Conservation (phyloP, 2,888 invertebrate genomes). For the Neoascia interrupta region DNA sequence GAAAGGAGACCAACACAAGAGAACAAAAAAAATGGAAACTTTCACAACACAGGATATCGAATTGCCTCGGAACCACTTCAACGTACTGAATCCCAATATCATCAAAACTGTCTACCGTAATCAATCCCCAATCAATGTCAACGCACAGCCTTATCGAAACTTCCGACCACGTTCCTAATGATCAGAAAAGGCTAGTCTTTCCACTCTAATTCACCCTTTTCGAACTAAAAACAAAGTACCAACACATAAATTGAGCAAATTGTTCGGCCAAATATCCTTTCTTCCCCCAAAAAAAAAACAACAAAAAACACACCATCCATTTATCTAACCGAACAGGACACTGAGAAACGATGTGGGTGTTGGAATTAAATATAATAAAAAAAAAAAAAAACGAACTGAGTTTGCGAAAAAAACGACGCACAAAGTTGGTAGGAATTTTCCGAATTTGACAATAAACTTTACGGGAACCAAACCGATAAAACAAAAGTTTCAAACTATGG, state of each 20-base stretch:
- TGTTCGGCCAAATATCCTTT: slow-evolving; percentile 7
- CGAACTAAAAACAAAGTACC: neutral
- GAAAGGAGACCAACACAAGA: no score
- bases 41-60: neutral
- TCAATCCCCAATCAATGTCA: slow-evolving; percentile 49
- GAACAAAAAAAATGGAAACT: no score
- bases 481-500: slow-evolving; percentile 21
- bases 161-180: neutral
- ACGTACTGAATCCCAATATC: neutral
- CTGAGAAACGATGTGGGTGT: no score
- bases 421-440: slow-evolving; percentile 26
- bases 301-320: neutral
- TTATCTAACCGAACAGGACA: neutral
- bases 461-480: slow-evolving; percentile 40
- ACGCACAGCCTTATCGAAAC: neutral
- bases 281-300: neutral
- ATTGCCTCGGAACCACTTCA: neutral
- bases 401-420: no score
- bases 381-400: no score
- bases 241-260: slow-evolving; percentile 35
- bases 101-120: slow-evolving; percentile 10
- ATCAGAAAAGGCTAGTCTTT: neutral
- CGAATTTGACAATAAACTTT: slow-evolving; percentile 53
- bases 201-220: neutral
- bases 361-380: no score